These are phyloP conservation scores for Amphiura filiformis DNA, from an alignment of 35 echinoderm and acorn worm species.

Conservation along the genomic window DNA sequence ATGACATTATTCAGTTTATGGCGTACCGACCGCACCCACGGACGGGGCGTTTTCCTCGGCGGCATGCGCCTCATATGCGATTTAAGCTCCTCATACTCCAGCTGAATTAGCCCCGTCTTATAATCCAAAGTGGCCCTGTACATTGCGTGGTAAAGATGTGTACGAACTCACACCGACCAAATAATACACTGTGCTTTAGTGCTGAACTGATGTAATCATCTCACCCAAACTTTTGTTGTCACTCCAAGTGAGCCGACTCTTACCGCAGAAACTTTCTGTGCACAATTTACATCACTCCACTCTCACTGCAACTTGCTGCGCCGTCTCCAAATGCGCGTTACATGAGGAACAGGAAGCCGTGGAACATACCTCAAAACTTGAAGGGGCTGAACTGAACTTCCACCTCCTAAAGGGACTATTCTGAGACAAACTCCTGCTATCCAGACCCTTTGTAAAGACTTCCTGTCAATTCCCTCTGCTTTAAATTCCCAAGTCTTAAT, in stretches of 20 bases:
- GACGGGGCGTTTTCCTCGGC: background rate
- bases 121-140: conserved; percentile 8
- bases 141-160: background rate
- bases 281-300: background rate
- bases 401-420: too few species aligned
- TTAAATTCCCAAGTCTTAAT: background rate
- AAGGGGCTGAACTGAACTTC: too few species aligned
- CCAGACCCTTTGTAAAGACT: too few species aligned
- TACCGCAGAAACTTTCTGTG: background rate
- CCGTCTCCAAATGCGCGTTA: background rate
- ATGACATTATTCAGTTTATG: background rate
- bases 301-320: background rate
- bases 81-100: background rate
- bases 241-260: too few species aligned
- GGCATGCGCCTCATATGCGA: background rate
- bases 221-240: background rate
- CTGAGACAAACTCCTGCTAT: too few species aligned
- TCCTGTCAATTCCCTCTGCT: background rate
- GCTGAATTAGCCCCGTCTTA: background rate
- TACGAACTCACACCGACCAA: too few species aligned
- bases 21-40: background rate
- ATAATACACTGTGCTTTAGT: background rate
- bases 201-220: background rate
- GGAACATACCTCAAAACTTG: background rate
- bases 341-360: background rate